Base-by-base conservation (phyloP, 2,888 invertebrate species). In the Mechanitis mazaeus region DNA sequence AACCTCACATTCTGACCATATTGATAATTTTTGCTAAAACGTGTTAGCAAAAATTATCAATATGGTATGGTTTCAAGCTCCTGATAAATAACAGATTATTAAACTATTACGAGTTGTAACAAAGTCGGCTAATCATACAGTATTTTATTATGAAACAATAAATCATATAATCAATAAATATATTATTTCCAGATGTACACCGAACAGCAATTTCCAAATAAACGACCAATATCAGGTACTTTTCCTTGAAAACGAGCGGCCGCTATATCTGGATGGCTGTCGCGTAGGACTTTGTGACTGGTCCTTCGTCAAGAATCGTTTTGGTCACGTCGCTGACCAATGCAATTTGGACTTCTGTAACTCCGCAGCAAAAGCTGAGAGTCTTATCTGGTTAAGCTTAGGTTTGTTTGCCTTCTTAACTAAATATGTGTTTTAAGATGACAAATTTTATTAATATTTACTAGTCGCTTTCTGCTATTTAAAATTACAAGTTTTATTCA, bases 241-340 rank as follows among this genome's bases (percentile, higher is more conserved):
- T 72, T 94, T 95, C 83, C 92, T 94, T 69, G 89, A 94, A 64
- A 94, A 95, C 75, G 95, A 95, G 77, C 91, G 92, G 54, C 93
- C 94, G 0, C 91, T 96, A 56, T 84, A 92, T 60, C 80, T 94
- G 50, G 92, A 93, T 0, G 94, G 93, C 59, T 96, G 96, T 76
- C 89, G 93, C 7, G 94, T 94, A 0, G 96, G 95, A 0, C 91
- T 96, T 0, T 96, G 96, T 83, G 93, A 93, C 68, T 95, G 95
- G 95, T 91, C 92, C 0, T 91, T 91, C 33, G 85, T 96, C 6
- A 91, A 93, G 72, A 85, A 90, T 20, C 92, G 91, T 63, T 93
- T 93, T 66, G 87, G 90, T 2, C 79, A 87, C 0, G 75, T 92
- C 1, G 89, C 91, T 3, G 85, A 91, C 33, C 86, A 86, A 20